These are phyloP conservation scores for Heliconius hermathena DNA, from an alignment of 1,140 invertebrate species.

Conservation along the genomic window DNA sequence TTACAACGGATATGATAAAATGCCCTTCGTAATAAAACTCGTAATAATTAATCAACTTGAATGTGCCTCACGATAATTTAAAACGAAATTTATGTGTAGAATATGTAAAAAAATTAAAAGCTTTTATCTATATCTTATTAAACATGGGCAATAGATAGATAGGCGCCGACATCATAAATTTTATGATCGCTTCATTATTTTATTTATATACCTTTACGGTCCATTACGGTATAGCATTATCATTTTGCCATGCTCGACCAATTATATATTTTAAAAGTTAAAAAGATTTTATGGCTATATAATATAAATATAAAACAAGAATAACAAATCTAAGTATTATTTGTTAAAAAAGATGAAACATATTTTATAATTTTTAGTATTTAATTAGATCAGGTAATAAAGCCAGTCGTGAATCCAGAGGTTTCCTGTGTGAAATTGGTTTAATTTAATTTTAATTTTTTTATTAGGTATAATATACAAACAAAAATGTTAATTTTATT, in stretches of 20 bases:
- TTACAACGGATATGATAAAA: background rate
- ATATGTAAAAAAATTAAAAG: slow-evolving; percentile 22
- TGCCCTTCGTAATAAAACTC: background rate
- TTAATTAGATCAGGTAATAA: too few species aligned
- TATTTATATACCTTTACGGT: slow-evolving; percentile 37
- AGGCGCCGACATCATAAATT: slow-evolving; percentile 44
- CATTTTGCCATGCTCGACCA: slow-evolving; percentile 43
- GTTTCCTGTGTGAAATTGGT: too few species aligned
- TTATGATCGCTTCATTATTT: slow-evolving; percentile 43
- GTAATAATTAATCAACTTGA: slow-evolving; percentile 4
- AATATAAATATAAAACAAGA: background rate
- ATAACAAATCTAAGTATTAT: background rate
- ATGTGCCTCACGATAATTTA: background rate
- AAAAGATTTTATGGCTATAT: background rate
- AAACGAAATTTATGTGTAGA: background rate
- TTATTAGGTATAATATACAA: too few species aligned
- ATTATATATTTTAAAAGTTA: slow-evolving; percentile 41
- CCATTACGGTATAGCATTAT: slow-evolving; percentile 34
- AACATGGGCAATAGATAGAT: slow-evolving; percentile 32
- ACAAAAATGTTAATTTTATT: too few species aligned
- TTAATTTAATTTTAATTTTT: too few species aligned
- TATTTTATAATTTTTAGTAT: too few species aligned
- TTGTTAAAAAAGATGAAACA: background rate
- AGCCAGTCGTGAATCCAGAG: too few species aligned
- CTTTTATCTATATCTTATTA: slow-evolving; percentile 24